Base-by-base conservation (phyloP, 2,113 vertebrate genomes). In the Scortum barcoo region DNA sequence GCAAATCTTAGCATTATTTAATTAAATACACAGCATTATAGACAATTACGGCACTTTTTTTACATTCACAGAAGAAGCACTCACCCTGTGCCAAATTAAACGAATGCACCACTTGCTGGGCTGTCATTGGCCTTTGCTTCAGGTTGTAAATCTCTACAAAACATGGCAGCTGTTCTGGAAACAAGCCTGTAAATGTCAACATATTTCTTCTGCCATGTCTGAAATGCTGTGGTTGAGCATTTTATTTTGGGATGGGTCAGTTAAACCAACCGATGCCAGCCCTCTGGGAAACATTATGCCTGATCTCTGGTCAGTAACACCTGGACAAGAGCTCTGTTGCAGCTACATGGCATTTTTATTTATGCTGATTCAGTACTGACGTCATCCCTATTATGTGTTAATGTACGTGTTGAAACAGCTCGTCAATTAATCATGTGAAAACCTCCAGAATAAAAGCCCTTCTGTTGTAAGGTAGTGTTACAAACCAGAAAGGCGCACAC, bases 231-330 rank as follows among this genome's bases (percentile, higher is more conserved):
- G 40, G 54, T 54, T 14, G 11, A 67, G 76, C 76, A 48, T 78
- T 82, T 75, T 74, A 75, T 68, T 85, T 77, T 60, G 69, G 73
- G 68, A 77, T 66, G 38, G 57, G 36, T 65, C 58, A 26, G 33
- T 20, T 2, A 7, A 30, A 62, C 42, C 28, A 44, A 61, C 19
- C 30, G 40, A 61, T 62, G 78, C 26, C 50, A 69, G 22, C 13
- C 40, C 48, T 53, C 19, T 44, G 72, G 57, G 42, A 74, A 72
- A 67, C 58, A 61, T 56, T 44, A 60, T 5, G 50, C 20, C 33
- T 8, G 42, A 51, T 70, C 20, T 68, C 40, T 10, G 65, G 28
- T 51, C 46, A n/a, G 50, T 58, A 76, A 56, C 22, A 60, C 30
- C 26, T 48, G 38, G 40, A 69, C 6, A 54, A 57, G 7, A n/a